These are phyloP conservation scores for Alectoris magna DNA, from an alignment of 2,797 vertebrate species.

Conservation along the genomic window DNA sequence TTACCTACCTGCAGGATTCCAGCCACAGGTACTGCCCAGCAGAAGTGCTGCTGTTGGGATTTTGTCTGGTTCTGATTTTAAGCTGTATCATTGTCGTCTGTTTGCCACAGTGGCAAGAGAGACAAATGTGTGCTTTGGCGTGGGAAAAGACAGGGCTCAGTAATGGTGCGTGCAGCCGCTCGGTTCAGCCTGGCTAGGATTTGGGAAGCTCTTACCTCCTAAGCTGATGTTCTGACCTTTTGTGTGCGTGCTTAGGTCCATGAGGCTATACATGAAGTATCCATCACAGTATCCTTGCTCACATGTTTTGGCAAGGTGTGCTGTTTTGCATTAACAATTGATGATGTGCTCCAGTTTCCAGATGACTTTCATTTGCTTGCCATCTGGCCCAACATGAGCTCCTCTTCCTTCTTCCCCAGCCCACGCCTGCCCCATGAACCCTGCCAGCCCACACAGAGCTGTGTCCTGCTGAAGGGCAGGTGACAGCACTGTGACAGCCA, in stretches of 20 bases:
- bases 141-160: neutral
- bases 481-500: neutral
- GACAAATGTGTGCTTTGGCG: fast-evolving
- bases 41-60: neutral
- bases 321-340: constrained; percentile 53
- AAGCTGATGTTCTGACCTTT: neutral
- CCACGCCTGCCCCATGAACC: neutral
- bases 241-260: neutral
- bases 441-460: neutral
- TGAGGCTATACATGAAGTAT: constrained; percentile 14
- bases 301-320: constrained; percentile 15
- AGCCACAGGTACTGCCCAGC: neutral
- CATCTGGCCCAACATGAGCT: fast-evolving
- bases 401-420: neutral
- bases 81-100: neutral
- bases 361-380: neutral
- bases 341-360: constrained; percentile 40
- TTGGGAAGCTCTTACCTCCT: neutral
- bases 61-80: neutral
- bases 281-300: neutral
- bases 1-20: neutral
- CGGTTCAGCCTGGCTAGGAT: neutral
- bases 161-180: neutral
- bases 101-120: neutral
- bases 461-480: fast-evolving